phyloP scores from a whole-genome alignment of 2,797 vertebrate genomes.

The Diplodus sargus region DNA sequence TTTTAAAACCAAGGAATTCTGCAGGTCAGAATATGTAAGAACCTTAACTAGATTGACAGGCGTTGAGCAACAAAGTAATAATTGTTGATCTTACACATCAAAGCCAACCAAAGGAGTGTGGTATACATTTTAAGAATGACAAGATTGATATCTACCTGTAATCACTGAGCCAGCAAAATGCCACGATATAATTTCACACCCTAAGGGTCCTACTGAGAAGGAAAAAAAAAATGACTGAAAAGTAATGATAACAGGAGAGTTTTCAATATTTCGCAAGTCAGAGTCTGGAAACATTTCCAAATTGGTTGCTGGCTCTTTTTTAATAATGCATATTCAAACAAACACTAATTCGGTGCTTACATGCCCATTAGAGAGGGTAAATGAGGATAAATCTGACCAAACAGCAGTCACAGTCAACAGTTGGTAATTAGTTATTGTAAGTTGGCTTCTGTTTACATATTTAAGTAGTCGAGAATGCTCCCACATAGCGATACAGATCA shows the following conservation, averaged over 20 bases:
- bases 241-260: slow-evolving; percentile 44
- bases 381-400: slow-evolving; percentile 61
- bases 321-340: slow-evolving; percentile 57
- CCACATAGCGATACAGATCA: slow-evolving; percentile 34
- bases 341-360: slow-evolving; percentile 63
- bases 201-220: slow-evolving; percentile 47
- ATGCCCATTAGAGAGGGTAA: slow-evolving; percentile 57
- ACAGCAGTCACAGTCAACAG: slow-evolving; percentile 30
- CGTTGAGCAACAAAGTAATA: slow-evolving; percentile 71
- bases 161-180: slow-evolving; percentile 67
- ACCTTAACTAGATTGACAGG: slow-evolving; percentile 51
- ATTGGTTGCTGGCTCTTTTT: slow-evolving; percentile 61
- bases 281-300: slow-evolving; percentile 58
- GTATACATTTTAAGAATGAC: slow-evolving; percentile 53
- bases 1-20: slow-evolving; percentile 53
- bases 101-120: slow-evolving; percentile 55
- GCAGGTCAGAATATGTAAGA: slow-evolving; percentile 72
- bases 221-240: slow-evolving; percentile 23
- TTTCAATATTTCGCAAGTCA: slow-evolving; percentile 56
- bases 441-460: slow-evolving; percentile 64
- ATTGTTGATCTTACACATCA: slow-evolving; percentile 66
- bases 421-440: slow-evolving; percentile 34
- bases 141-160: slow-evolving; percentile 70
- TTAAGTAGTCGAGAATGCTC: slow-evolving; percentile 23
- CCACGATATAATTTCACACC: slow-evolving; percentile 73